Percentiles rank a stretch among this genome's conserved stretches.
phyloP scores from a whole-genome alignment of 2,113 vertebrate genomes.

The Planiliza haematocheilus region DNA sequence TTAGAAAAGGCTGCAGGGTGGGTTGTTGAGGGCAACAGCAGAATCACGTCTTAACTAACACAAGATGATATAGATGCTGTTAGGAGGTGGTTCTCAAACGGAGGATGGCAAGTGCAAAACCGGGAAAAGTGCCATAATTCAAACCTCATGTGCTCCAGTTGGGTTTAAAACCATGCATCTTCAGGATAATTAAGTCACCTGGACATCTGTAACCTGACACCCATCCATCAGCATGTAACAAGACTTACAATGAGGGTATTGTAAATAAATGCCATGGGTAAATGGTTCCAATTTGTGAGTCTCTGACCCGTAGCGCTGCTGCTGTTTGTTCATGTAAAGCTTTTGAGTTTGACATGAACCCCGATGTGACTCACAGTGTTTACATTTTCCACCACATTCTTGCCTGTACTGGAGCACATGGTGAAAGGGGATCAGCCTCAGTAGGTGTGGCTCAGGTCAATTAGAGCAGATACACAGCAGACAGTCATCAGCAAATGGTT shows the following conservation, averaged over 20 bases:
- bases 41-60: not conserved
- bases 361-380: slow-evolving; percentile 66
- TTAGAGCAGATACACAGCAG: slow-evolving; percentile 41
- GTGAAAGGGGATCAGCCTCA: slow-evolving; percentile 14
- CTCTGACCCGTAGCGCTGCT: slow-evolving; percentile 38
- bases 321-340: slow-evolving; percentile 24
- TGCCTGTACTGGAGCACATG: slow-evolving; percentile 7
- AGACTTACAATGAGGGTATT: slow-evolving; percentile 36
- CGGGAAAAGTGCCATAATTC: slow-evolving; percentile 22
- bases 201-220: slow-evolving; percentile 45
- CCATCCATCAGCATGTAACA: slow-evolving; percentile 23
- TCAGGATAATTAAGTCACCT: slow-evolving; percentile 41
- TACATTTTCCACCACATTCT: slow-evolving; percentile 65
- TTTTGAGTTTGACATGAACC: slow-evolving; percentile 37
- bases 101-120: not conserved
- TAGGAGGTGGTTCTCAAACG: not conserved
- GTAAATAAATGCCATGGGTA: slow-evolving; percentile 32
- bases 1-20: not conserved
- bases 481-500: slow-evolving; percentile 62
- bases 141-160: slow-evolving; percentile 32
- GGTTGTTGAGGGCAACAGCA: slow-evolving; percentile 6
- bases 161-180: slow-evolving; percentile 21
- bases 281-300: slow-evolving; percentile 51
- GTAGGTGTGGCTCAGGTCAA: slow-evolving; percentile 44
- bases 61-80: too few species aligned